Conservation (phyloP, 2,797 vertebrate species). For the Lycodopsis pacificus region DNA sequence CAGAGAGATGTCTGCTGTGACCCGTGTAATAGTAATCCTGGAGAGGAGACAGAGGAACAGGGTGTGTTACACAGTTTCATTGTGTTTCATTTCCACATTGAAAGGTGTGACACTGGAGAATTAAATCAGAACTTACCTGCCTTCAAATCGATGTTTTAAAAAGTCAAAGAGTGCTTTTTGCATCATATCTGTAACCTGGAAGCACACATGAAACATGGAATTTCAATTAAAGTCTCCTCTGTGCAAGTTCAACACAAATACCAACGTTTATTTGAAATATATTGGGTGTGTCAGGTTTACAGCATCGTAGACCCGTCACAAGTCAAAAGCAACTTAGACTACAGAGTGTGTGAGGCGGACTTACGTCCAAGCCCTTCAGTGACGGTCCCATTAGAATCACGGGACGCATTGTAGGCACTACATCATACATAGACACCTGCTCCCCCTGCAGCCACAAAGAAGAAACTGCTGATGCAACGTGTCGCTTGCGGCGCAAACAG, state of each 20-base stretch:
- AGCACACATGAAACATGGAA: conserved; percentile 34
- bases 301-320: background rate
- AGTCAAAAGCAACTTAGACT: background rate
- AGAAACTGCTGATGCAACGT: background rate
- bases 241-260: background rate
- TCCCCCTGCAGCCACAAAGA: conserved; percentile 88
- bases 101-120: conserved; percentile 4
- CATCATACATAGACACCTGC: conserved; percentile 95
- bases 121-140: conserved; percentile 89
- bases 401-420: conserved; percentile 99
- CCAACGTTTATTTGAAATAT: background rate
- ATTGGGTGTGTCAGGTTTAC: background rate
- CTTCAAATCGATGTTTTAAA: conserved; percentile 99
- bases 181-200: conserved; percentile 99
- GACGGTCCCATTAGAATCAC: conserved; percentile 98
- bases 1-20: conserved; percentile 97
- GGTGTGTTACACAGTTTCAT: conserved; percentile 16
- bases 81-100: background rate
- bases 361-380: conserved; percentile 97
- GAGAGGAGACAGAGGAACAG: conserved; percentile 24
- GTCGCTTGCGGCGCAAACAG: background rate
- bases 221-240: background rate
- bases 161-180: conserved; percentile 99
- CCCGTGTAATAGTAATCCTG: conserved; percentile 97
- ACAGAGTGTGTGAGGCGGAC: conserved; percentile 10